A percentile compares a stretch with the other conserved stretches of the same genome.
Evolutionary conservation across 1,140 invertebrate genomes (phyloP).

Genomic region (Nymphalis io): DNA sequence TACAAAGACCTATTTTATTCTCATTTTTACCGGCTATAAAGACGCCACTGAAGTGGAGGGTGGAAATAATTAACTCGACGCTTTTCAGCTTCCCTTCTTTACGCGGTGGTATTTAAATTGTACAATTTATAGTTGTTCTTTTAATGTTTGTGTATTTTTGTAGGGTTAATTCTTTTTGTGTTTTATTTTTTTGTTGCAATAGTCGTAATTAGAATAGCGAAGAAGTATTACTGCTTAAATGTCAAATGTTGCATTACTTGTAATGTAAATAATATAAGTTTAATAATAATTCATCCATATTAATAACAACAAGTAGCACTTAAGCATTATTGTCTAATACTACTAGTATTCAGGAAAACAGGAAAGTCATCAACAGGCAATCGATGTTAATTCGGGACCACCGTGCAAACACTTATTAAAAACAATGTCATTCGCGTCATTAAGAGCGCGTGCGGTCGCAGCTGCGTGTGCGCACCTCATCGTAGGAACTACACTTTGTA

Average conservation of each 20-base stretch:
- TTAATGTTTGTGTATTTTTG: background rate
- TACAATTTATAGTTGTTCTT: slow-evolving; percentile 5
- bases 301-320: background rate
- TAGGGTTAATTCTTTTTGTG: background rate
- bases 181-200: background rate
- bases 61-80: slow-evolving; percentile 36
- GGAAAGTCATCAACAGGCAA: slow-evolving; percentile 65
- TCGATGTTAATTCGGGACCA: slow-evolving; percentile 66
- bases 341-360: slow-evolving; percentile 44
- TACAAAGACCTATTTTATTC: slow-evolving; percentile 55
- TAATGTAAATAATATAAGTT: background rate
- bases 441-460: slow-evolving; percentile 65
- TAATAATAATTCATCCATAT: background rate
- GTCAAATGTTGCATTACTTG: too few species aligned
- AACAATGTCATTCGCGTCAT: slow-evolving; percentile 59
- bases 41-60: slow-evolving; percentile 33
- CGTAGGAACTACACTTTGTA: slow-evolving; percentile 12
- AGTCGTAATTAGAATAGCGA: too few species aligned
- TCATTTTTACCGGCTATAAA: slow-evolving; percentile 49
- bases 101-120: background rate
- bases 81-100: slow-evolving; percentile 20
- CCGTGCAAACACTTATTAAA: slow-evolving; percentile 52
- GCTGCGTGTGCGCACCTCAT: slow-evolving; percentile 57
- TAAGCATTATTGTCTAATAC: slow-evolving; percentile 28
- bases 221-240: too few species aligned